A percentile compares a stretch with the other conserved stretches of the same genome.
Evolutionary conservation across 2,888 invertebrate genomes (phyloP).

Genomic region (Yponomeuta plumbellus): DNA sequence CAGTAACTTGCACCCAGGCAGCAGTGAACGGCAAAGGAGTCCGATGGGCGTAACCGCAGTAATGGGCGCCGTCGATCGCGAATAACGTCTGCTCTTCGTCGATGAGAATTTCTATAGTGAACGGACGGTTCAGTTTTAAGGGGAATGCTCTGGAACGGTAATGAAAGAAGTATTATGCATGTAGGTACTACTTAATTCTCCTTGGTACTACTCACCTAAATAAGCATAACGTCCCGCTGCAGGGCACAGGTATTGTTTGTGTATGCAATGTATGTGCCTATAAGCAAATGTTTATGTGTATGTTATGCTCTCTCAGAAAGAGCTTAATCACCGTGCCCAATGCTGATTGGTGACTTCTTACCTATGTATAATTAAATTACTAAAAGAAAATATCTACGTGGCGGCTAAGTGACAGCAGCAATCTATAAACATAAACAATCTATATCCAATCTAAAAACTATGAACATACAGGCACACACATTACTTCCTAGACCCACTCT

Average conservation of each 20-base stretch:
- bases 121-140: constrained; percentile 61
- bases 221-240: neutral
- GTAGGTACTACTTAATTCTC: neutral
- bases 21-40: constrained; percentile 47
- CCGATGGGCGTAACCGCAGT: constrained; percentile 82
- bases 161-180: neutral
- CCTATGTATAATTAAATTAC: no score
- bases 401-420: no score
- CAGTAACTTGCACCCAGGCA: constrained; percentile 75
- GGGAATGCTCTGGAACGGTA: constrained; percentile 58
- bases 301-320: no score
- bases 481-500: no score
- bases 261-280: no score
- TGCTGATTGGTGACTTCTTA: no score
- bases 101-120: constrained; percentile 77
- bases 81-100: constrained; percentile 79
- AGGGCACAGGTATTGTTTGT: neutral
- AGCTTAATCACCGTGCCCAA: no score
- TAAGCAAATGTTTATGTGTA: no score
- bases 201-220: neutral
- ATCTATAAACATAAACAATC: no score
- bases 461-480: no score
- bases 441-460: no score
- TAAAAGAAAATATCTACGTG: no score
- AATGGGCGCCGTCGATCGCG: constrained; percentile 84